Base-by-base conservation (phyloP, 92 coral and sea anemone species). In the Porites cylindrica region DNA sequence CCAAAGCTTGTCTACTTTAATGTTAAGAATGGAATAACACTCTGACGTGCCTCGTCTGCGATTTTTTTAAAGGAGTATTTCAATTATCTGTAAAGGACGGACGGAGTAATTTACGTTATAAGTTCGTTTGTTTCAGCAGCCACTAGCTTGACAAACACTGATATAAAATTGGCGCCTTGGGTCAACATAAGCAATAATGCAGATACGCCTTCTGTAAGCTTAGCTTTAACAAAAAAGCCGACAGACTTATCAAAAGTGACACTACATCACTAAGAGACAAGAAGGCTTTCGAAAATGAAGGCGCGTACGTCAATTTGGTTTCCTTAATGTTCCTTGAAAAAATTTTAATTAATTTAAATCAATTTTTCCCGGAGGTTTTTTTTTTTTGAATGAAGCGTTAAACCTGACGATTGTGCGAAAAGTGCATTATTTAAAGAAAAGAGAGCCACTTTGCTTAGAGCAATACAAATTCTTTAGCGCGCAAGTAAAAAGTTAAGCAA, bases 161-260 rank as follows among this genome's bases (percentile, higher is more conserved):
- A 24, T 58, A 59, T 72, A 51, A 62, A 26, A 26, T 72, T 59
- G 72, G 70, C 51, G 78, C 80, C 12, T 56, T 70, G 20, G 54
- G 86, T 82, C 77, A 70, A 70, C 73, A 70, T 54, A 56, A 18
- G 51, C 43, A 17, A 69, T 63, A 82, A 51, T 73, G 51, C 23
- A 56, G 83, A 63, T 58, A 82, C 59, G 86, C 78, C 78, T 38
- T 56, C 50, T 38, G 66, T 60, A 71, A 70, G 70, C 78, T 82
- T 82, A 72, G 78, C 69, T 82, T 83, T 83, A 73, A 50, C 73
- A 74, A 60, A 73, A 83, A 83, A 62, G 80, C 62, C 65, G 87
- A 75, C 81, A 47, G 87, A 51, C 56, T 72, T 23, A 83, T 83
- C 74, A 83, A 63, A 74, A 60, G 19, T 83, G 87, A 58, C 86